Evolutionary conservation across 2,797 vertebrate species (phyloP).

Genomic region (Alfaro cultratus): DNA sequence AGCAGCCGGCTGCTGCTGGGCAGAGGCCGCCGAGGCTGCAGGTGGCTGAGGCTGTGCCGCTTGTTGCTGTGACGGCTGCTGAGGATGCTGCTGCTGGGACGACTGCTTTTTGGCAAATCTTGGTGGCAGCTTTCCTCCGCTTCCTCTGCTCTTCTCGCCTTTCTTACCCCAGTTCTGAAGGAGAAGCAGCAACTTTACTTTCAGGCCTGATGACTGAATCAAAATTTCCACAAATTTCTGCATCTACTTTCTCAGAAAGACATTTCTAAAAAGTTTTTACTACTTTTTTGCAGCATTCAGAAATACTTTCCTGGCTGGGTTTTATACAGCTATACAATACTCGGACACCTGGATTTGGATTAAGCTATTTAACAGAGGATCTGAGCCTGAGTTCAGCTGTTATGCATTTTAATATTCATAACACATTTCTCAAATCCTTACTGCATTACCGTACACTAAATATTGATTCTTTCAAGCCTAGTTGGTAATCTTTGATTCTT

Average conservation of each 20-base stretch:
- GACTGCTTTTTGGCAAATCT: slow-evolving; percentile 97
- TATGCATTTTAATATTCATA: neutral
- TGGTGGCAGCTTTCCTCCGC: slow-evolving; percentile 94
- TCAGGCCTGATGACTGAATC: neutral
- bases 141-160: slow-evolving; percentile 90
- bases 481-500: neutral
- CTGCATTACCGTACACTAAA: neutral
- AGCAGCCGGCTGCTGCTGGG: slow-evolving; percentile 59
- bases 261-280: neutral
- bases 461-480: neutral
- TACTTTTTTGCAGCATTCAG: neutral
- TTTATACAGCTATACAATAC: neutral
- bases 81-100: slow-evolving; percentile 76
- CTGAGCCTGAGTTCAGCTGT: neutral
- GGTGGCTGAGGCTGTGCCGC: slow-evolving; percentile 65
- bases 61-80: slow-evolving; percentile 56
- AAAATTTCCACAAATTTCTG: neutral
- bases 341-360: neutral
- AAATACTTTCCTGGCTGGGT: neutral
- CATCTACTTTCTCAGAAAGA: neutral
- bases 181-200: neutral
- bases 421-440: neutral
- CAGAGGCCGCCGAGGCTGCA: slow-evolving; percentile 50
- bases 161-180: slow-evolving; percentile 95
- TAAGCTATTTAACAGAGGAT: neutral